A percentile compares a stretch with the other conserved stretches of the same genome.
These are phyloP conservation scores for Okamejei kenojei DNA, from an alignment of 2,797 vertebrate genomes.

Conservation along the genomic window DNA sequence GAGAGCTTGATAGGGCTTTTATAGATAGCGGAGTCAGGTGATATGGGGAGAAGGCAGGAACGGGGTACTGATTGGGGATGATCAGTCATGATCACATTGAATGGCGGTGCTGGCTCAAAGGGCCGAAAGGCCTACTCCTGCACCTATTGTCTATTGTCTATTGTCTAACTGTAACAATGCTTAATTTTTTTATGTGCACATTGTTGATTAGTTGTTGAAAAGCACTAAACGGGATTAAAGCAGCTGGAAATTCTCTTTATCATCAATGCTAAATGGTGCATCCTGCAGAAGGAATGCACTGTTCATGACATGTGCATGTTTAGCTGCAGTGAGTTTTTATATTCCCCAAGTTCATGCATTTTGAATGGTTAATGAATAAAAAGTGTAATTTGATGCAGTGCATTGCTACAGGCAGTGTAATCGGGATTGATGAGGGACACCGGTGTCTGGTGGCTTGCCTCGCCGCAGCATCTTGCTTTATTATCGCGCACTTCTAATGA, in stretches of 20 bases:
- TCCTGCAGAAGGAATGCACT: neutral
- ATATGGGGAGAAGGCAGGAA: too few species aligned
- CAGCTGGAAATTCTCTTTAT: neutral
- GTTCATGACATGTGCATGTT: neutral
- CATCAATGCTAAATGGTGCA: neutral
- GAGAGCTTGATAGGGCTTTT: too few species aligned
- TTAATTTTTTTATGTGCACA: neutral
- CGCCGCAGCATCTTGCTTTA: neutral
- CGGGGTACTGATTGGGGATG: too few species aligned
- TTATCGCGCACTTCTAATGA: neutral
- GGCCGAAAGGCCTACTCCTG: too few species aligned
- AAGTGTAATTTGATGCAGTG: neutral
- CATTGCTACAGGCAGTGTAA: conserved; percentile 6
- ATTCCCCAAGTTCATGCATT: neutral
- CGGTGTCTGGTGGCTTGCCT: neutral
- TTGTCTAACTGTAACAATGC: too few species aligned
- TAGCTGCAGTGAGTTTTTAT: neutral
- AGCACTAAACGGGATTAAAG: neutral
- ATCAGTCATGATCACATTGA: too few species aligned
- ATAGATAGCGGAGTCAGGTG: too few species aligned
- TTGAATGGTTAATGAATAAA: neutral
- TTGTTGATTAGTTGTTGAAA: neutral
- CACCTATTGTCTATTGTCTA: too few species aligned
- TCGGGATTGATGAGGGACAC: neutral
- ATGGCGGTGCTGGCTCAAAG: too few species aligned